Base-by-base conservation (phyloP, 2,113 vertebrate genomes). In the Hippocampus mohnikei region DNA sequence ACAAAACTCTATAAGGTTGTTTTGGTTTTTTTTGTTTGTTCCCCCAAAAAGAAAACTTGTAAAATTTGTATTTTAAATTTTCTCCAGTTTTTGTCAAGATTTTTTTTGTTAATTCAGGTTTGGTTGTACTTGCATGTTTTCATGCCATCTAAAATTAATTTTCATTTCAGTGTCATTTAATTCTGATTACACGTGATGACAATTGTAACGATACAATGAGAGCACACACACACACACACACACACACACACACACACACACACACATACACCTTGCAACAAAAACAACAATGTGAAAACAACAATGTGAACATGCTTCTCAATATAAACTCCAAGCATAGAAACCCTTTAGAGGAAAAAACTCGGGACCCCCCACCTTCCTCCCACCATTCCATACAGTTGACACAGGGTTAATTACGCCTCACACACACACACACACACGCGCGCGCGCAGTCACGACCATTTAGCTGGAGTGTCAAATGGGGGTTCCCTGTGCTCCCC, bases 311-410 rank as follows among this genome's bases (percentile, higher is more conserved):
- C 3, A 3, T 42, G 41, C 59, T 61, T 20, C 29, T 33, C 12
- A 33, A 29, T 7, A 7, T 8, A 29, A 29, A 60, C 67, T 76
- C 10, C 72, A 64, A 77, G 78, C 67, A 33, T 82, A 81, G 81
- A 87, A 87, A 86, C 58, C 52, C 64, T 72, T 75, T 75, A 81
- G 78, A 78, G 75, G 78, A 85, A 86, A 50, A 85, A 81, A 81
- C 55, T 23, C 10, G 21, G 65, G 73, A 68, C 75, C 66, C 77
- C 72, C 77, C 75, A 75, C 71, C 69, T 27, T 52, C 33, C 33
- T 37, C 5, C 33, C 33, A n/a, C 64, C 3, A 16, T 33, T 33
- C 67, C 18, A 37, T 8, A 15, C 74, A 64, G 41, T 46, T 68
- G 73, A 76, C 81, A 70, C 18, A 0, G 68, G 70, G 84, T 78